Conservation (phyloP, 1,140 invertebrate species). For the Drosophila simulans region DNA sequence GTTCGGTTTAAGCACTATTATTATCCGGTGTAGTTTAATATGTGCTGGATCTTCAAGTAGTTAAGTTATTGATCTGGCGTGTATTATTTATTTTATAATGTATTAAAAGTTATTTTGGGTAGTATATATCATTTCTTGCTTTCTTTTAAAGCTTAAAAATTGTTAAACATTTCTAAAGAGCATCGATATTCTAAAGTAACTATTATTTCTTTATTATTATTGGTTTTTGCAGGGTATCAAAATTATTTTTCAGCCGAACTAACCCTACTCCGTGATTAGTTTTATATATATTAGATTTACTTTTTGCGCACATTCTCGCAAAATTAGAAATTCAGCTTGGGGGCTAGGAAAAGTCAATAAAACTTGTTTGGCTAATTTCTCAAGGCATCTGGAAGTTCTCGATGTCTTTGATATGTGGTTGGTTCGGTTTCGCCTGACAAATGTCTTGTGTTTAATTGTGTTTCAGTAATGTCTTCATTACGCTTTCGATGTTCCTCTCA, state of each 20-base stretch:
- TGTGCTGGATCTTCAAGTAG: conserved; percentile 1
- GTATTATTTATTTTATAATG: background rate
- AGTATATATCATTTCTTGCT: too few species aligned
- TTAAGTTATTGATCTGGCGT: background rate
- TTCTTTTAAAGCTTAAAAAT: too few species aligned
- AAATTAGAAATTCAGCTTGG: conserved; percentile 28
- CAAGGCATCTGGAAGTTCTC: conserved; percentile 36
- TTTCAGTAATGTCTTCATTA: conserved; percentile 75
- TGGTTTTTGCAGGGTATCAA: too few species aligned
- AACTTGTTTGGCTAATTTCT: conserved; percentile 72
- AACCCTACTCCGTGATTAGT: background rate
- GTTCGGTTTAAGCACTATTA: conserved; percentile 27
- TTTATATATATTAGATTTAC: conserved; percentile 5
- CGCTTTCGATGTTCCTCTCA: conserved; percentile 40
- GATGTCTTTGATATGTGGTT: conserved; percentile 50
- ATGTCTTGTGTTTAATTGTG: conserved; percentile 65
- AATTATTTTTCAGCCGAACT: background rate
- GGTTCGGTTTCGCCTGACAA: conserved; percentile 64
- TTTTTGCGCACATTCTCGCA: conserved; percentile 30
- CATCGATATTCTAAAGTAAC: too few species aligned
- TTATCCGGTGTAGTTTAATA: conserved; percentile 28
- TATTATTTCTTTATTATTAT: too few species aligned
- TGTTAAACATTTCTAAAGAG: too few species aligned
- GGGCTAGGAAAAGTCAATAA: conserved; percentile 50
- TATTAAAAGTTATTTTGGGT: too few species aligned